Base-by-base conservation (phyloP, 2,113 vertebrate genomes). In the Stercorarius parasiticus region DNA sequence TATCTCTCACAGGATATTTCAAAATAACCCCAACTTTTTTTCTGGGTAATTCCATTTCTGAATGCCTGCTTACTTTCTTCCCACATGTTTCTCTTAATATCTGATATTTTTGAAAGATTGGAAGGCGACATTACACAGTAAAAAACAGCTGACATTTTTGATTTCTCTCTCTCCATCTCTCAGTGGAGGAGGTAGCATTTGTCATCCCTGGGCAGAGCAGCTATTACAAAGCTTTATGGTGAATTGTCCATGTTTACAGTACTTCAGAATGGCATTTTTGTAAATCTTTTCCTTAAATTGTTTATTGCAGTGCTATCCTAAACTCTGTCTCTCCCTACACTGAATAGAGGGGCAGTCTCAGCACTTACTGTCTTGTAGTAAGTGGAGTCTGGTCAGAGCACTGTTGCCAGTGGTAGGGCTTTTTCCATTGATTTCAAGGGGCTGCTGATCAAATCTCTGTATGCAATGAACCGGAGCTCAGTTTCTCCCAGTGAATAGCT, bases 51-150 rank as follows among this genome's bases (percentile, higher is more conserved):
- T 88, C 91, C 43, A 72, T 83, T 95, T 89, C 72, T 89, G 83
- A 84, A 78, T 91, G 77, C 86, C 56, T 66, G 72, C 50, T 93
- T 19, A 29, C 58, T 42, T 93, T 92, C 82, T 93, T 73, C n/a
- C 62, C 70, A 38, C 42, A 25, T 64, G 30, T 87, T 94, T 88
- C 58, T 86, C 76, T 90, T 94, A 87, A 79, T 73, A 69, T 65
- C 61, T 95, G 78, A 67, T 96, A 78, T 94, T 96, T 93, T 95
- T 94, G 82, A 92, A 50, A 91, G 59, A 43, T 45, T 91, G 82
- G 70, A 94, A 91, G 70, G 78, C 53, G 90, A 66, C 58, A n/a
- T 86, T 93, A 26, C 38, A 14, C 42, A 84, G 87, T 83, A 74
- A 95, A 93, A 93, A 96, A 47, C 64, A 93, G 86, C 78, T 89